Conservation (phyloP, 2,797 vertebrate species). For the Apogon hyalosoma region DNA sequence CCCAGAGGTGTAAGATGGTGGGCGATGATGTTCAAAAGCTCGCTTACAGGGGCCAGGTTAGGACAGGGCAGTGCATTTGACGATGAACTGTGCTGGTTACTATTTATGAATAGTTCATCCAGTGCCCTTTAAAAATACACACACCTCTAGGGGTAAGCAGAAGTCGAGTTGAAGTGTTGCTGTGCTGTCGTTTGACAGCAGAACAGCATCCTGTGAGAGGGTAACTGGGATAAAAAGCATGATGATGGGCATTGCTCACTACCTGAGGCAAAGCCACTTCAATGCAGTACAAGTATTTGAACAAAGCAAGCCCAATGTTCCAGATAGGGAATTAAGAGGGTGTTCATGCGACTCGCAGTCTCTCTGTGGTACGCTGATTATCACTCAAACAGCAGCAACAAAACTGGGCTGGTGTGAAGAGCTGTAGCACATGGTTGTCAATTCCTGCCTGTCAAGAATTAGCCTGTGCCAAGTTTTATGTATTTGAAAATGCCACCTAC, state of each 20-base stretch:
- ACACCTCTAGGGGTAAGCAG: constrained; percentile 65
- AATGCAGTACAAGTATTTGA: constrained; percentile 74
- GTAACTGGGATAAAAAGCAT: constrained; percentile 86
- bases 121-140: constrained; percentile 89
- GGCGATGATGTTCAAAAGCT: constrained; percentile 56
- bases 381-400: constrained; percentile 66
- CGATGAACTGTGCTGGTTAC: constrained; percentile 79
- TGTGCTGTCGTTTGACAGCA: constrained; percentile 83
- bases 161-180: constrained; percentile 78
- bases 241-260: constrained; percentile 82
- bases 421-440: constrained; percentile 58
- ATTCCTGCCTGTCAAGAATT: constrained; percentile 70
- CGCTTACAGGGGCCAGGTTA: constrained; percentile 44
- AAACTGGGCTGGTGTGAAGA: constrained; percentile 66
- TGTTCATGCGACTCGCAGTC: constrained; percentile 66
- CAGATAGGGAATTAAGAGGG: constrained; percentile 68
- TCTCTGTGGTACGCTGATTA: constrained; percentile 66
- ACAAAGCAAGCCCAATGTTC: constrained; percentile 72
- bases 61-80: constrained; percentile 60
- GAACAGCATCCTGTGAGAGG: constrained; percentile 82
- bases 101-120: constrained; percentile 89
- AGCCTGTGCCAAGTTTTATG: constrained; percentile 56
- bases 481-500: constrained; percentile 65
- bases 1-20: constrained; percentile 55
- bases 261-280: constrained; percentile 75